A percentile compares a stretch with the other conserved stretches of the same genome.
These are phyloP conservation scores for Hippopotamyrus pictus DNA, from an alignment of 2,797 vertebrate species.

Conservation along the genomic window DNA sequence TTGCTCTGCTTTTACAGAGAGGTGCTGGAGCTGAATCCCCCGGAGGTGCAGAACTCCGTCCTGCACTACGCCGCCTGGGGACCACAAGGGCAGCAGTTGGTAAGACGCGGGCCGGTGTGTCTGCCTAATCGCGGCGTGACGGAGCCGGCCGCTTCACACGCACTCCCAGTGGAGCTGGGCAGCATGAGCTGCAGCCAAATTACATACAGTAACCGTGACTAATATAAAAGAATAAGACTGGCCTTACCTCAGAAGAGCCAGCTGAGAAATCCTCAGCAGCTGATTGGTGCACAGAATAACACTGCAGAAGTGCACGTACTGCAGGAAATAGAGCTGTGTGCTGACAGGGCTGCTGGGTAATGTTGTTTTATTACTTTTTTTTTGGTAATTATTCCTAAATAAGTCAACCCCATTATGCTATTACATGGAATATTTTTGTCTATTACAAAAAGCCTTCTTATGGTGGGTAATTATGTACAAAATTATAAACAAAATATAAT, in stretches of 20 bases:
- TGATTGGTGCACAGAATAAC: background rate
- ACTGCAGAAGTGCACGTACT: background rate
- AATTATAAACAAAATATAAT: background rate
- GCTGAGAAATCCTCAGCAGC: background rate
- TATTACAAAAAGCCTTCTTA: background rate
- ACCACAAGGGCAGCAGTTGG: slow-evolving; percentile 56
- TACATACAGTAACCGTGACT: background rate
- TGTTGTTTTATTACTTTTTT: background rate
- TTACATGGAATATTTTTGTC: background rate
- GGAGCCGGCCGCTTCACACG: background rate
- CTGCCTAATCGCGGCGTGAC: background rate
- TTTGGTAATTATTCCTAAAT: background rate
- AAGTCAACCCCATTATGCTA: background rate
- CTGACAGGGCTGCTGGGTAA: background rate
- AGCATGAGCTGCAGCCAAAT: background rate
- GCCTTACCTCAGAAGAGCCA: background rate
- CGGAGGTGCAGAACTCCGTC: slow-evolving; percentile 63
- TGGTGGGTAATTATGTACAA: background rate
- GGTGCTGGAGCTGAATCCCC: slow-evolving; percentile 64
- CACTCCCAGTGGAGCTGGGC: background rate
- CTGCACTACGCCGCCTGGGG: slow-evolving; percentile 67
- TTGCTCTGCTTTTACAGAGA: slow-evolving; percentile 44
- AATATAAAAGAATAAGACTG: background rate
- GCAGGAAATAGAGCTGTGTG: background rate
- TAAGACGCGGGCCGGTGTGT: background rate